These are phyloP conservation scores for Atrina japonica DNA, from an alignment of 2,888 invertebrate species.

Conservation along the genomic window DNA sequence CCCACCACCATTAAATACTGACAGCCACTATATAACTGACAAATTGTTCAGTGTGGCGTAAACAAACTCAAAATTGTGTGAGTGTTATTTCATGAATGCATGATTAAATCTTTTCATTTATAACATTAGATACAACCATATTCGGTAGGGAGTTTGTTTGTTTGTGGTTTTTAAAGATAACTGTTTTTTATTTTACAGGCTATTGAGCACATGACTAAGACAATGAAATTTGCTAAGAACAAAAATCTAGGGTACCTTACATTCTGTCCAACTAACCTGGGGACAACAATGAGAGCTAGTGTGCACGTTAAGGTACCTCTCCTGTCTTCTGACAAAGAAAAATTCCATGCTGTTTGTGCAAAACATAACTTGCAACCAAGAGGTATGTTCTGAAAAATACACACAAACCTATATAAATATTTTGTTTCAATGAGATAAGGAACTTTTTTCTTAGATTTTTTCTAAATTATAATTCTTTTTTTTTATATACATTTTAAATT, in stretches of 20 bases:
- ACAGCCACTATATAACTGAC: too few species aligned
- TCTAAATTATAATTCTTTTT: too few species aligned
- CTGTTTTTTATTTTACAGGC: slow-evolving; percentile 82
- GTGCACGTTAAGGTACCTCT: slow-evolving; percentile 92
- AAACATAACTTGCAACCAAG: slow-evolving; percentile 89
- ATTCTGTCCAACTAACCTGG: slow-evolving; percentile 92
- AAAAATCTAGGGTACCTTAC: slow-evolving; percentile 90
- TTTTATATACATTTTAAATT: too few species aligned
- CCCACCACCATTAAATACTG: too few species aligned
- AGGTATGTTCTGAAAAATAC: slow-evolving; percentile 78
- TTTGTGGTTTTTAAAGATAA: slow-evolving; percentile 11
- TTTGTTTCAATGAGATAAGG: too few species aligned
- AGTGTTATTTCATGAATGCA: too few species aligned
- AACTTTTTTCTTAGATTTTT: too few species aligned
- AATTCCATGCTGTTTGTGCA: slow-evolving; percentile 88
- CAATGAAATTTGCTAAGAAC: slow-evolving; percentile 86
- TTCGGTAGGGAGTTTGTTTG: too few species aligned
- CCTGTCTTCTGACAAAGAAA: slow-evolving; percentile 85
- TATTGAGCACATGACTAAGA: slow-evolving; percentile 87
- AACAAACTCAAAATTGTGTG: neutral
- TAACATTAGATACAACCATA: too few species aligned
- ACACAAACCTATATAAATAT: too few species aligned
- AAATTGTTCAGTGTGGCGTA: too few species aligned
- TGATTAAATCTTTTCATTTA: neutral
- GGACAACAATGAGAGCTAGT: slow-evolving; percentile 96